A percentile compares a stretch with the other conserved stretches of the same genome.
Conservation (phyloP, 2,113 vertebrate species). For the Alethe castanea region DNA sequence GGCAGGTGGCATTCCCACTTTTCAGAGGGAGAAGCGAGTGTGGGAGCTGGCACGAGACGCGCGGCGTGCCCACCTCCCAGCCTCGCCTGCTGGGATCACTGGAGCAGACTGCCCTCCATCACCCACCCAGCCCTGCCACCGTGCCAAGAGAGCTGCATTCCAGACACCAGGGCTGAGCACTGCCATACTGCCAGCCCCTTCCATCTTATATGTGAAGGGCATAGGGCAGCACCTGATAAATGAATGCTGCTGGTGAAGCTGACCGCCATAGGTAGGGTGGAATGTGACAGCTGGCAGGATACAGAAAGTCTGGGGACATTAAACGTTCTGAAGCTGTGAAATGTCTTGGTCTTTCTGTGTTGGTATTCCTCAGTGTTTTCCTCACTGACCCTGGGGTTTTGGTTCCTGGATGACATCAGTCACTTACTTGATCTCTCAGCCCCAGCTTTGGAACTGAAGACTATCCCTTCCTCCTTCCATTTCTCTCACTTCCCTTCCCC, state of each 20-base stretch:
- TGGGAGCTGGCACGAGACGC: constrained; percentile 19
- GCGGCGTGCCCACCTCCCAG: neutral
- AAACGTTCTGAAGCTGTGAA: fast-evolving
- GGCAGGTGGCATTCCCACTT: constrained; percentile 40
- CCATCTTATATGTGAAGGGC: neutral
- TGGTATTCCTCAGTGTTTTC: neutral
- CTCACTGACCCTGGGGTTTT: neutral
- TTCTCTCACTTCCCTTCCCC: neutral
- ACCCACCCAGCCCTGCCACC: neutral
- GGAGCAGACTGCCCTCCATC: neutral
- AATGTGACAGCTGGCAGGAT: neutral
- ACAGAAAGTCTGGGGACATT: neutral
- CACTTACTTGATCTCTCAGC: neutral
- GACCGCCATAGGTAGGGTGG: fast-evolving
- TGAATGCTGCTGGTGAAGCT: neutral
- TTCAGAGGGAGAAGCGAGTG: neutral
- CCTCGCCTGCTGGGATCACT: constrained; percentile 32
- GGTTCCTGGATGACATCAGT: neutral
- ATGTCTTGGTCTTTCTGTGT: neutral
- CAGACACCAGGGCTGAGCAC: neutral
- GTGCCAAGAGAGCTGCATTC: neutral
- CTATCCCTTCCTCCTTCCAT: neutral
- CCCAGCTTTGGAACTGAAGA: fast-evolving
- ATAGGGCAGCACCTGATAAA: neutral
- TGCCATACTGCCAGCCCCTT: neutral